phyloP scores from a whole-genome alignment of 2,797 vertebrate species.

The Hypotaenidia philippensis region DNA sequence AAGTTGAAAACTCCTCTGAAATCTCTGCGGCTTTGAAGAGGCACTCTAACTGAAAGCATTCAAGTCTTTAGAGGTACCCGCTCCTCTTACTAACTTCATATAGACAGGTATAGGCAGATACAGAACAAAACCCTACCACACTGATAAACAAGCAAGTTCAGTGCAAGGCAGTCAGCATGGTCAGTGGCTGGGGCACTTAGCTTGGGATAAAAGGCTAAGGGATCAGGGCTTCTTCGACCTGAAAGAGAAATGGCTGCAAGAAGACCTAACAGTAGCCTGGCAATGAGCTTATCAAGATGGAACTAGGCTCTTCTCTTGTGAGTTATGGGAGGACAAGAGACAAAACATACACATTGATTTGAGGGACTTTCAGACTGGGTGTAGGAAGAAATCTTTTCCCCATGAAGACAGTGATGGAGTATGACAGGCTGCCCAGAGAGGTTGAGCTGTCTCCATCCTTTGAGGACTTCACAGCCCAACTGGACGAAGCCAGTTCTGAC shows the following conservation, averaged over 20 bases:
- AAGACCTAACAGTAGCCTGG: background rate
- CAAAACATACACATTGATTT: background rate
- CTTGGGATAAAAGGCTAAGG: background rate
- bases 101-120: background rate
- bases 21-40: background rate
- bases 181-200: background rate
- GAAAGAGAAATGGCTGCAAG: background rate
- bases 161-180: background rate
- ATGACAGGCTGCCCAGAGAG: background rate
- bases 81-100: too few relatives aligned
- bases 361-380: background rate
- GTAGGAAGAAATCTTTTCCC: background rate
- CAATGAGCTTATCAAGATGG: background rate
- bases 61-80: background rate
- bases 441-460: background rate
- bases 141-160: background rate
- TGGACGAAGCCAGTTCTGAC: background rate
- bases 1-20: background rate
- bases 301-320: background rate
- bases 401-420: background rate
- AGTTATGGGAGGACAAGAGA: background rate
- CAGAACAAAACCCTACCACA: background rate
- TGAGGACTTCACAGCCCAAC: background rate
- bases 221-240: background rate
- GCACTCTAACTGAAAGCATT: background rate